phyloP scores from a whole-genome alignment of 2,113 vertebrate genomes.

The Heterotilapia buettikoferi region DNA sequence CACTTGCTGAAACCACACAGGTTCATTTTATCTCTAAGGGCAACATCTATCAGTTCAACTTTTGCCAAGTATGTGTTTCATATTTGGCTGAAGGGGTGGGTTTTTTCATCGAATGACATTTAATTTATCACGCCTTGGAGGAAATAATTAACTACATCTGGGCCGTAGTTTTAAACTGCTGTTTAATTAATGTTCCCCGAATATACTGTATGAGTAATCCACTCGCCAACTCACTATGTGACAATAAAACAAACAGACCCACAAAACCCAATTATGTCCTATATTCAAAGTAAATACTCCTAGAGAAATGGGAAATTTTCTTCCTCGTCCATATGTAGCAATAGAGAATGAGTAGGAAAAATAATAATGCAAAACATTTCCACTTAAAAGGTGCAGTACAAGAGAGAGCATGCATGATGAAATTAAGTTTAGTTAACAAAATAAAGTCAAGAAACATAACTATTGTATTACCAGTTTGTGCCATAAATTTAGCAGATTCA shows the following conservation, averaged over 20 bases:
- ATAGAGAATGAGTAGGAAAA: constrained; percentile 78
- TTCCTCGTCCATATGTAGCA: constrained; percentile 68
- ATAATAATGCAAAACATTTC: constrained; percentile 76
- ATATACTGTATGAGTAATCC: constrained; percentile 34
- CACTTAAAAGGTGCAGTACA: constrained; percentile 94
- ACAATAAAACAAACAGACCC: constrained; percentile 58
- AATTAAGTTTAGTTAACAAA: constrained; percentile 97
- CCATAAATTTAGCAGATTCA: constrained; percentile 99
- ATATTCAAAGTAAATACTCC: constrained; percentile 55
- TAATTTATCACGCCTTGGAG: constrained; percentile 47
- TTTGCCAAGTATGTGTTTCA: constrained; percentile 48
- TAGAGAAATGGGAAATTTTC: constrained; percentile 38
- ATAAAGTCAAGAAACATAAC: constrained; percentile 88
- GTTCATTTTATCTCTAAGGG: constrained; percentile 33
- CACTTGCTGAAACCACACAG: constrained; percentile 29
- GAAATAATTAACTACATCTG: constrained; percentile 53
- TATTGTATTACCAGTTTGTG: constrained; percentile 99
- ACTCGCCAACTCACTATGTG: constrained; percentile 45
- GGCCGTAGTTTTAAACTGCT: constrained; percentile 36
- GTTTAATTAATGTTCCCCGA: constrained; percentile 58
- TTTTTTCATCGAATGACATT: constrained; percentile 44
- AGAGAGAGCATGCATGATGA: constrained; percentile 99
- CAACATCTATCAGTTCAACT: constrained; percentile 39
- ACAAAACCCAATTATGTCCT: constrained; percentile 55
- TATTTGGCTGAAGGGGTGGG: constrained; percentile 39